These are phyloP conservation scores for Eulemur albifrons DNA, from an alignment of 2,797 vertebrate species.

Conservation along the genomic window DNA sequence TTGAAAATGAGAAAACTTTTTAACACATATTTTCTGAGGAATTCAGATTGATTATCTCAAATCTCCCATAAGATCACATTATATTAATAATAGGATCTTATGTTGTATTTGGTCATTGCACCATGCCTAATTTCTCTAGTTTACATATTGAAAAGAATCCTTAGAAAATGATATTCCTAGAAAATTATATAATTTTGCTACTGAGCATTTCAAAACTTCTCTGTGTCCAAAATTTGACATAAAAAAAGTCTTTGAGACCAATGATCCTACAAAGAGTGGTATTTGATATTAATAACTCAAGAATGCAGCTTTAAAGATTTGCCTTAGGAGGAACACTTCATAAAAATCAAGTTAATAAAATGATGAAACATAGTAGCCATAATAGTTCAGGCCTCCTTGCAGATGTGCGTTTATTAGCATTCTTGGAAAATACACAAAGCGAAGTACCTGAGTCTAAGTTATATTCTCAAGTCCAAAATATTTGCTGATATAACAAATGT, in stretches of 20 bases:
- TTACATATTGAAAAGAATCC: neutral
- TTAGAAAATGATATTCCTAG: neutral
- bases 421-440: conserved; percentile 1
- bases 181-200: neutral
- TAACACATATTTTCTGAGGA: neutral
- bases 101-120: neutral
- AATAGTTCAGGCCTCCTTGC: neutral
- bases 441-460: conserved; percentile 10
- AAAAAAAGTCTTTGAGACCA: neutral
- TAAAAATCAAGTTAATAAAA: conserved; percentile 22
- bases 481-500: neutral
- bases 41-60: neutral
- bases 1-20: neutral
- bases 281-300: conserved; percentile 24
- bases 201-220: conserved; percentile 9
- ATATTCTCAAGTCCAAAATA: neutral
- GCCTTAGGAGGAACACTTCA: neutral
- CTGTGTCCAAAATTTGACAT: neutral
- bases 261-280: neutral
- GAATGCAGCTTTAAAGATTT: neutral
- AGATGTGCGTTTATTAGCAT: neutral
- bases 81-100: neutral
- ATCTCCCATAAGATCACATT: neutral
- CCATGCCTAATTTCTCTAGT: neutral
- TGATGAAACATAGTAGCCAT: neutral